These are phyloP conservation scores for Diabrotica undecimpunctata DNA, from an alignment of 1,140 invertebrate genomes.

Conservation along the genomic window DNA sequence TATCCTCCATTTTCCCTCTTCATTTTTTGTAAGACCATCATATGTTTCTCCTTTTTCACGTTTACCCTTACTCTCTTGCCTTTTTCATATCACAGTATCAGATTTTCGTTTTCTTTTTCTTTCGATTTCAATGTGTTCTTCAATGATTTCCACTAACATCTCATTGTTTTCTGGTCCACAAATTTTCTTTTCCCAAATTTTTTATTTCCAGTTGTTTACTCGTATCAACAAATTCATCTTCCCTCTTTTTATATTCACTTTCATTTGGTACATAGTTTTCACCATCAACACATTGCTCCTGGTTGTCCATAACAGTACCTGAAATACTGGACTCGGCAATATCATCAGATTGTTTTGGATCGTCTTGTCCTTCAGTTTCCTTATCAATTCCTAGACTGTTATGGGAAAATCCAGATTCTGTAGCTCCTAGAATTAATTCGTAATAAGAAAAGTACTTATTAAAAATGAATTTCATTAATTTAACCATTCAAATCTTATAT, in stretches of 20 bases:
- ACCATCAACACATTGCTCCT: not conserved
- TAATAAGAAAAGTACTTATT: not conserved
- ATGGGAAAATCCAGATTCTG: not conserved
- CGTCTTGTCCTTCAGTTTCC: not conserved
- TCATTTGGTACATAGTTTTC: constrained; percentile 7
- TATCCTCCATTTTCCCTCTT: constrained; percentile 6
- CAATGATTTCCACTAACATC: constrained; percentile 5
- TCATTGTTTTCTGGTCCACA: constrained; percentile 9
- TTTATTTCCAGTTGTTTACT: not conserved
- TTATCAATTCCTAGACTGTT: constrained; percentile 1
- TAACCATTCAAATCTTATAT: not conserved
- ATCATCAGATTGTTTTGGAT: constrained; percentile 6
- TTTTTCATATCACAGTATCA: not conserved
- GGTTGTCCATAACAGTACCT: constrained; percentile 3
- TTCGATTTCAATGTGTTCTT: not conserved
- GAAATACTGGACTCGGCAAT: constrained; percentile 4
- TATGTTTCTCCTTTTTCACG: constrained; percentile 11
- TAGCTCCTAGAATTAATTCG: constrained; percentile 4
- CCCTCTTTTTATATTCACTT: constrained; percentile 1
- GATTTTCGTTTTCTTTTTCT: constrained; percentile 5
- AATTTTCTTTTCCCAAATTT: not conserved
- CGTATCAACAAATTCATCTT: constrained; percentile 6
- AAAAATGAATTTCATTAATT: not conserved
- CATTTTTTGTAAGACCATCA: not conserved
- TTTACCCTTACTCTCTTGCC: no score